These are phyloP conservation scores for Oryzias javanicus DNA, from an alignment of 2,113 vertebrate species.

Conservation along the genomic window DNA sequence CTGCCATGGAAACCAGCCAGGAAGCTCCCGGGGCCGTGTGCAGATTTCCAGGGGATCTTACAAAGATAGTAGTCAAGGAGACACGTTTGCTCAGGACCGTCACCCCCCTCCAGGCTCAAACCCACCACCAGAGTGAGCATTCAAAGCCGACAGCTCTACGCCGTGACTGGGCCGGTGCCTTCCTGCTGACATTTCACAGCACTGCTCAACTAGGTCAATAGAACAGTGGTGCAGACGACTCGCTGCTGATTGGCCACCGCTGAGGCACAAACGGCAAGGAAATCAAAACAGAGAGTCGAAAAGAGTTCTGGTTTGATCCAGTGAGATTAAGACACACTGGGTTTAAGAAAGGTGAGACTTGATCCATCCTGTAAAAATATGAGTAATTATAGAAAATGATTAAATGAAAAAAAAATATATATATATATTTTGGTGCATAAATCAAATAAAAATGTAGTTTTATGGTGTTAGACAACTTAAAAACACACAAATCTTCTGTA, in stretches of 20 bases:
- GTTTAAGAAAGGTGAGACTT: too few species aligned
- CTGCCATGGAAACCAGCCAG: slow-evolving; percentile 63
- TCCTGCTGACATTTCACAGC: slow-evolving; percentile 26
- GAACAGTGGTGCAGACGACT: slow-evolving; percentile 6
- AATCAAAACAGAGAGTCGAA: neutral
- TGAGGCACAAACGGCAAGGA: neutral
- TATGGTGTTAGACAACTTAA: too few species aligned
- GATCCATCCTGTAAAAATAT: too few species aligned
- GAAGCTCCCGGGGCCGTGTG: slow-evolving; percentile 25
- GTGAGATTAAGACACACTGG: too few species aligned
- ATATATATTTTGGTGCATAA: too few species aligned
- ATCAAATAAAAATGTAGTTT: too few species aligned
- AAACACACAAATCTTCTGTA: too few species aligned
- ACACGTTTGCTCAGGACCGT: slow-evolving; percentile 27
- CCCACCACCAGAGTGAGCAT: neutral
- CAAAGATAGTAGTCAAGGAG: slow-evolving; percentile 59
- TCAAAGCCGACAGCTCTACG: slow-evolving; percentile 1
- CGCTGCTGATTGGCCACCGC: too few species aligned
- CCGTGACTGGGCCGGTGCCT: neutral
- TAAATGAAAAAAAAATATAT: too few species aligned
- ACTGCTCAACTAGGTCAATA: slow-evolving; percentile 47
- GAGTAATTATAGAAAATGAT: too few species aligned
- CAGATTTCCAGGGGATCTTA: slow-evolving; percentile 38
- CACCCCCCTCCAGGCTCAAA: neutral
- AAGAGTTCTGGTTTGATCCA: too few species aligned